phyloP scores from a whole-genome alignment of 2,113 vertebrate genomes.

The Siphamia tubifer region DNA sequence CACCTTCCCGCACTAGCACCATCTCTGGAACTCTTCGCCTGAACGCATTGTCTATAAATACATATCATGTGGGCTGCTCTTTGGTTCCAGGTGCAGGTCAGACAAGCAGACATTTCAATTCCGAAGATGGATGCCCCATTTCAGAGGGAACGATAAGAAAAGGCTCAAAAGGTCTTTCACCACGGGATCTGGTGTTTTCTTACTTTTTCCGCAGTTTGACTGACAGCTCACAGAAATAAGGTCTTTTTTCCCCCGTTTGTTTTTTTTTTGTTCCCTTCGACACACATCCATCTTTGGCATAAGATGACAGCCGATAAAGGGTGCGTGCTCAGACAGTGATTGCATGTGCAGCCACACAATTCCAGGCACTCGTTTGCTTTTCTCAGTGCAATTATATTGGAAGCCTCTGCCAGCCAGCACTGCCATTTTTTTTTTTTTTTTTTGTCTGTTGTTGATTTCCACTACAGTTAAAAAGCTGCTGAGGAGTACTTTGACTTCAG shows the following conservation, averaged over 20 bases:
- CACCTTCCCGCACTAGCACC: not conserved
- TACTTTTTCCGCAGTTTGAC: slow-evolving; percentile 53
- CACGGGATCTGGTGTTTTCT: slow-evolving; percentile 69
- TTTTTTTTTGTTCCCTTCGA: slow-evolving; percentile 12
- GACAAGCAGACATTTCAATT: slow-evolving; percentile 82
- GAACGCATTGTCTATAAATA: slow-evolving; percentile 56
- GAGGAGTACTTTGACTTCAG: slow-evolving; percentile 27
- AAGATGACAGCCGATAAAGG: slow-evolving; percentile 40
- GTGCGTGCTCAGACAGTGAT: not conserved
- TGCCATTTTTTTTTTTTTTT: not conserved
- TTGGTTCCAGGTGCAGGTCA: slow-evolving; percentile 76
- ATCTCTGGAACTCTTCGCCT: not conserved
- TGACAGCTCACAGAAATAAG: slow-evolving; percentile 58
- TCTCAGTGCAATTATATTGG: slow-evolving; percentile 13
- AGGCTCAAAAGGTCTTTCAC: slow-evolving; percentile 66
- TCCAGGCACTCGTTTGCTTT: not conserved
- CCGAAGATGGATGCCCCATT: slow-evolving; percentile 80
- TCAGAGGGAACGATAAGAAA: slow-evolving; percentile 72
- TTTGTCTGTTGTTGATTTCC: not conserved
- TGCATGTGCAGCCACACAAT: not conserved
- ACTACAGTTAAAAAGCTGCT: slow-evolving; percentile 10
- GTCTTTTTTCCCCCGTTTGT: slow-evolving; percentile 33
- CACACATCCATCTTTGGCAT: slow-evolving; percentile 50
- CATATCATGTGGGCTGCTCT: slow-evolving; percentile 59
- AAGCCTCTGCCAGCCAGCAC: not conserved